Evolutionary conservation across 1,140 invertebrate species (phyloP), one percentile per base, ranked within the genome.

Genomic region (Solenopsis invicta): DNA sequence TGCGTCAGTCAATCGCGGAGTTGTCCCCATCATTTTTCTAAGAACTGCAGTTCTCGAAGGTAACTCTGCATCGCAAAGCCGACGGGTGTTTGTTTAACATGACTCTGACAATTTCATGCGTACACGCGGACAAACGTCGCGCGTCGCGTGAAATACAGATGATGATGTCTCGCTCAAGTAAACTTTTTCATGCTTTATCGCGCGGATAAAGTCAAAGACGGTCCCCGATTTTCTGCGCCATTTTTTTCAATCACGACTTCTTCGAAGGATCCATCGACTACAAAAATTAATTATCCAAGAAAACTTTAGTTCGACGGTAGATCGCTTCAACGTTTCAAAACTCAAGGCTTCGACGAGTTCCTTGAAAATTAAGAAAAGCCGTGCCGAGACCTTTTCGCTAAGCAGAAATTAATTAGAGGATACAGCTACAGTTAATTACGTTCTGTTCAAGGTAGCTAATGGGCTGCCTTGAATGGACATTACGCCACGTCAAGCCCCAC

Each of bases 11-110:
- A 45, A 81, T 84, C 69, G 34, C n/a, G 18, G 24, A 84, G 41
- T 21, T 37, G 56, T 84, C 54, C 54, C 69, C 74, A 84, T 84
- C 69, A 84, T 75, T 84, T 37, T 84, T 84, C 80, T 75, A 84
- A 75, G 80, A 84, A 84, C 18, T 34, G 45, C 29, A 34, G 41
- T 50, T 41, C 41, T 41, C 29, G 54, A 84, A 74, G 54, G 69
- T 62, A 50, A 84, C 41, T 84, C 61, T 75, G 67, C 80, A 61
- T 61, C 67, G 54, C 67, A 56, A 82, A 82, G 67, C 29, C 16
- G 21, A 82, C 64, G 21, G 21, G 45, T 59, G 21, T 72, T 82
- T 82, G 41, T n/a, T 84, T 61, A 61, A 61, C 80, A 48, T 34
- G 34, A 3, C 52, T 56, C 45, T 13, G 24, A 62, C 41, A 84